Evolutionary conservation across 1,140 invertebrate species (phyloP), one percentile per base, ranked within the genome.

Genomic region (Aphaenogaster rudis): DNA sequence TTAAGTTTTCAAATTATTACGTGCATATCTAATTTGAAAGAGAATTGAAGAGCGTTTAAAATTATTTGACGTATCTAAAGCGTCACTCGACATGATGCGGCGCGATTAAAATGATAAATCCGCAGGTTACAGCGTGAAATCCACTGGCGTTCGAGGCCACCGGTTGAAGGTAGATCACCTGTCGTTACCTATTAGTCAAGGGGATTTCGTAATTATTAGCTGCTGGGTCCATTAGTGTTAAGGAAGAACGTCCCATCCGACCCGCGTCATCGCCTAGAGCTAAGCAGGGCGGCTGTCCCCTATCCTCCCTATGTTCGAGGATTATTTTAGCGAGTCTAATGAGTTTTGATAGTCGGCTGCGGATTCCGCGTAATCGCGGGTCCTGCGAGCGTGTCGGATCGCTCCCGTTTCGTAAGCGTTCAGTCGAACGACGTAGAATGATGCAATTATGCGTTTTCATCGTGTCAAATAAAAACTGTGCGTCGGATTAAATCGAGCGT

Each of bases 141-240:
- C 42, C 57, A 1, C 54, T 42, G 54, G 54, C 48, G 15, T 13
- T 15, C 33, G 66, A n/a, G 15, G 36, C 33, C 52, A 42, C 42
- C 33, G 33, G 66, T 54, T 48, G 48, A 54, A 63, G 28, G 64
- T 71, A 69, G 78, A 88, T 88, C 85, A 66, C 59, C 86, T 88
- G 71, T 88, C 88, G 79, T 85, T 84, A 50, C 63, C 79, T 84
- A 88, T 88, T 88, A 88, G 86, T 88, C 88, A 84, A 88, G 79
- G 71, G 15, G 42, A 85, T 52, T 80, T 84, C 54, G 64, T 88
- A 84, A 88, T 88, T 88, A 84, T 88, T 77, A 88, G 28, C 54
- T 57, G 28, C 52, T 21, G 78, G 36, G 54, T 42, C 71, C 39
- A 88, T 88, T 88, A 88, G 63, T 52, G 77, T 87, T 88, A 61